phyloP scores from a whole-genome alignment of 2,888 invertebrate genomes.

The Tenthredo scrophulariae region DNA sequence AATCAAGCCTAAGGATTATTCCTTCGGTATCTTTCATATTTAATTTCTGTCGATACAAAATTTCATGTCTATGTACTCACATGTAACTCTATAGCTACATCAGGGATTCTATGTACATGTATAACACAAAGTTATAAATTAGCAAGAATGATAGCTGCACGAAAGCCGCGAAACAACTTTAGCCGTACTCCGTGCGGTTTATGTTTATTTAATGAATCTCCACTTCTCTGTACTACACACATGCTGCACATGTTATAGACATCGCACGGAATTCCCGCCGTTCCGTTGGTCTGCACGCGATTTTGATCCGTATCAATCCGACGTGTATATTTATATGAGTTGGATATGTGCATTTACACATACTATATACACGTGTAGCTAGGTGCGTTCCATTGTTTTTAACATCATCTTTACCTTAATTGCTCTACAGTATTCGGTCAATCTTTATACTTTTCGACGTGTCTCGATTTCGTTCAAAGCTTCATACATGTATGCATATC shows the following conservation, averaged over 20 bases:
- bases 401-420: neutral
- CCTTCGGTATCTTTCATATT: neutral
- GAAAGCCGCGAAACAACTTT: neutral
- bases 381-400: neutral
- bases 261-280: slow-evolving; percentile 24
- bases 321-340: slow-evolving; percentile 23
- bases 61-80: neutral
- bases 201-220: slow-evolving; percentile 53
- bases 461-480: neutral
- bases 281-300: slow-evolving; percentile 40
- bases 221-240: slow-evolving; percentile 10
- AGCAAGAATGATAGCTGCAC: slow-evolving; percentile 14
- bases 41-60: neutral
- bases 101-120: neutral
- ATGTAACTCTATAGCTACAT: neutral
- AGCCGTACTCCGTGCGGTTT: neutral
- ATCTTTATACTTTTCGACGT: neutral
- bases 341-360: slow-evolving; percentile 11
- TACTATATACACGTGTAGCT: neutral
- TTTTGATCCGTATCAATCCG: slow-evolving; percentile 38
- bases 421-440: neutral
- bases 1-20: neutral
- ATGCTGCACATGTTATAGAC: slow-evolving; percentile 37
- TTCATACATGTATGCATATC: neutral
- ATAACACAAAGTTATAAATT: neutral